These are phyloP conservation scores for Glossosoma conforme DNA, from an alignment of 1,140 invertebrate species.

Conservation along the genomic window DNA sequence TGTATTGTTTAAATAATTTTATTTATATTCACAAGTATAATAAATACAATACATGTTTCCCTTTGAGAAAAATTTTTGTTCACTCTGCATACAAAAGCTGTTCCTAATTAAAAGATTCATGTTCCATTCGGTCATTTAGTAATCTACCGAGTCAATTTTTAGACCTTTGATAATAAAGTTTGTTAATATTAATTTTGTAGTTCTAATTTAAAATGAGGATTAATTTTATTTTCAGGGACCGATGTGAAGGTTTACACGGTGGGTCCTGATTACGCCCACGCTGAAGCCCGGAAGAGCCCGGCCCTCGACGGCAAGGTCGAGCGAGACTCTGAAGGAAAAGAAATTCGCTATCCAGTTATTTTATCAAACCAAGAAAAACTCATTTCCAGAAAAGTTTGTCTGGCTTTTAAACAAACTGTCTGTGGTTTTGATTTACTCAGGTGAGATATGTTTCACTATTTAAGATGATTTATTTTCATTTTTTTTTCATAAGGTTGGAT, in stretches of 20 bases:
- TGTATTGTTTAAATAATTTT: too few relatives aligned
- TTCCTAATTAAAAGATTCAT: too few relatives aligned
- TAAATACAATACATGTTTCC: too few relatives aligned
- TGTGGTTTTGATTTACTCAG: conserved; percentile 98
- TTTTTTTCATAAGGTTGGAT: too few relatives aligned
- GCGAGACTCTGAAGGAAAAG: conserved; percentile 95
- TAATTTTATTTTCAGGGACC: conserved; percentile 43
- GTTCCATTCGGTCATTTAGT: too few relatives aligned
- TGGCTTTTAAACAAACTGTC: conserved; percentile 98
- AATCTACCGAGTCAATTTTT: too few relatives aligned
- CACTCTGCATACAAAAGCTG: too few relatives aligned
- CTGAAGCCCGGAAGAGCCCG: conserved; percentile 97
- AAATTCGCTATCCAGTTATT: conserved; percentile 98
- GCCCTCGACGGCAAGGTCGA: conserved; percentile 98
- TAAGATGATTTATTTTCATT: too few relatives aligned
- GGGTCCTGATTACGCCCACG: conserved; percentile 98
- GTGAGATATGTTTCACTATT: conserved; percentile 44
- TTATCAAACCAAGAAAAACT: conserved; percentile 96
- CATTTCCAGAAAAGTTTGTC: conserved; percentile 96
- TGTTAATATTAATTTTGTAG: too few relatives aligned
- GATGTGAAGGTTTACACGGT: conserved; percentile 61
- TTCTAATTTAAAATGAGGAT: background rate
- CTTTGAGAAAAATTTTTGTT: too few relatives aligned
- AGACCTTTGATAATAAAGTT: too few relatives aligned
- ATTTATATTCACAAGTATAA: too few relatives aligned